Conservation (phyloP, 1,140 invertebrate genomes). For the Megalonaias nervosa region DNA sequence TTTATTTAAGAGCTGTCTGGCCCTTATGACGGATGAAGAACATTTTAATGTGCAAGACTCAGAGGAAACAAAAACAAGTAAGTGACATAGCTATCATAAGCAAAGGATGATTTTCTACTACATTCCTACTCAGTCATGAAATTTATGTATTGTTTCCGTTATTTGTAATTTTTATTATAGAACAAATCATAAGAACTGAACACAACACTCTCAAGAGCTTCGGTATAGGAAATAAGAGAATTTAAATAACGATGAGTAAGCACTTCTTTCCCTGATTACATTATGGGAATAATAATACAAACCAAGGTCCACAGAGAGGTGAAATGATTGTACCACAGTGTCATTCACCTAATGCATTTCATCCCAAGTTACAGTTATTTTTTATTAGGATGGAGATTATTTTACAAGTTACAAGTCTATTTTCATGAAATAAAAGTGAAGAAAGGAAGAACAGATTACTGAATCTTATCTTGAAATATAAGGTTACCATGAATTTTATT, state of each 20-base stretch:
- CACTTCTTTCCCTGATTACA: too few species aligned
- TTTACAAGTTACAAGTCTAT: too few species aligned
- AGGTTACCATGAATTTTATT: background rate
- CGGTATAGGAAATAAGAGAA: background rate
- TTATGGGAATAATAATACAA: too few species aligned
- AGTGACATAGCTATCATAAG: slow-evolving; percentile 9
- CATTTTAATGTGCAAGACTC: slow-evolving; percentile 76
- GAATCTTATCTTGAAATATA: background rate
- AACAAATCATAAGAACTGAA: background rate
- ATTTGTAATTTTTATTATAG: background rate
- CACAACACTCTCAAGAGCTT: background rate
- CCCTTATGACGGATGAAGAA: slow-evolving; percentile 86
- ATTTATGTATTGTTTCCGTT: background rate
- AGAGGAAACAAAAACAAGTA: slow-evolving; percentile 69
- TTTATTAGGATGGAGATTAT: too few species aligned
- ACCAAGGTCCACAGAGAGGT: too few species aligned
- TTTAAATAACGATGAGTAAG: background rate
- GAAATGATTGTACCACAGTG: too few species aligned
- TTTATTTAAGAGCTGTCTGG: slow-evolving; percentile 83
- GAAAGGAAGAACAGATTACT: too few species aligned
- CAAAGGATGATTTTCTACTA: background rate
- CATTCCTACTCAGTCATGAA: background rate
- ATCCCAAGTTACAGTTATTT: too few species aligned
- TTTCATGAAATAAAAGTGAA: too few species aligned
- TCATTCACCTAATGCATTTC: too few species aligned